Evolutionary conservation across 1,140 invertebrate genomes (phyloP).

Genomic region (Limonius californicus): DNA sequence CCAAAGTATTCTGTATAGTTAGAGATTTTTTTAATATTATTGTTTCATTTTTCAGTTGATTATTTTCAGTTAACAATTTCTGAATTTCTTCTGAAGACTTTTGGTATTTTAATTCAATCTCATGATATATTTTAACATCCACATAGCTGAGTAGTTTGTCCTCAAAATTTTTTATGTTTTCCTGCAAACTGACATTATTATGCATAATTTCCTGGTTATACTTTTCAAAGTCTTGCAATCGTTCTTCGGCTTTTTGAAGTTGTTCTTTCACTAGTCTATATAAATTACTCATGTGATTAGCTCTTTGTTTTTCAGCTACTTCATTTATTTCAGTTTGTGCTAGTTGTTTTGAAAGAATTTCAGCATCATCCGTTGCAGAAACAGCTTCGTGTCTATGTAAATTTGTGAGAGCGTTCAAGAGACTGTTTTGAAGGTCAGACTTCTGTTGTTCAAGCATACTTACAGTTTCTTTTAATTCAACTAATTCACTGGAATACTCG

Average conservation of each 20-base stretch:
- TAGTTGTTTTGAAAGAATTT: conserved; percentile 32
- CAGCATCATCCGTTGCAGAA: conserved; percentile 16
- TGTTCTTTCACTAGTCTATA: conserved; percentile 49
- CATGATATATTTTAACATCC: conserved; percentile 29
- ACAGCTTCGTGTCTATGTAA: neutral
- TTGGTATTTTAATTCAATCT: conserved; percentile 27
- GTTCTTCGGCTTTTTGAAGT: conserved; percentile 45
- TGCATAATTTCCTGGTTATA: conserved; percentile 46
- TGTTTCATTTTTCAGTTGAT: conserved; percentile 35
- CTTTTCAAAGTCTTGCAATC: conserved; percentile 38
- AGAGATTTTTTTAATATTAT: conserved; percentile 38
- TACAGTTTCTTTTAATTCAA: conserved; percentile 36
- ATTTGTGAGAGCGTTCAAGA: conserved; percentile 25
- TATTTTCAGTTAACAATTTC: neutral
- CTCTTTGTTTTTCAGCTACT: conserved; percentile 46
- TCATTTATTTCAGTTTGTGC: conserved; percentile 38
- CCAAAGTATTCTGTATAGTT: neutral
- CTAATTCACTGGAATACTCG: conserved; percentile 24
- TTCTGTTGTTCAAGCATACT: conserved; percentile 40
- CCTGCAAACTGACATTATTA: conserved; percentile 46
- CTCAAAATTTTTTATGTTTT: conserved; percentile 42
- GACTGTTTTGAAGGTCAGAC: conserved; percentile 33
- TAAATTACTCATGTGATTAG: conserved; percentile 45
- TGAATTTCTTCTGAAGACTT: conserved; percentile 24
- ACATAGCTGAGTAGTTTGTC: conserved; percentile 31